A percentile compares a stretch with the other conserved stretches of the same genome.
Evolutionary conservation across 1,140 invertebrate genomes (phyloP).

Genomic region (Pogonomyrmex barbatus): DNA sequence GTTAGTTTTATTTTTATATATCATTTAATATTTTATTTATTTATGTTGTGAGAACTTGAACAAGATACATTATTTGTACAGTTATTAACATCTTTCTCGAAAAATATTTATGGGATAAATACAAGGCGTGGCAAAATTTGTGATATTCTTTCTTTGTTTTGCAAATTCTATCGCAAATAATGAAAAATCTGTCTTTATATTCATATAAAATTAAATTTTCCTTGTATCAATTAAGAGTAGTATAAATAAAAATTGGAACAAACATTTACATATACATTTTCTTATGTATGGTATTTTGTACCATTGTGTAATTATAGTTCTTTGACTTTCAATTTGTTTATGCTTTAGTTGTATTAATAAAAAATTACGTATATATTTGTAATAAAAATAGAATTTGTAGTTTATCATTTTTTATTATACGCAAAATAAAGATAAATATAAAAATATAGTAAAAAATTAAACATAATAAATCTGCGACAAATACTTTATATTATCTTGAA

Average conservation of each 20-base stretch:
- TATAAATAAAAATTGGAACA: constrained; percentile 10
- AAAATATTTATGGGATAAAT: constrained; percentile 56
- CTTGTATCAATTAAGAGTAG: constrained; percentile 21
- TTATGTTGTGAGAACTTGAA: constrained; percentile 28
- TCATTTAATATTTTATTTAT: constrained; percentile 41
- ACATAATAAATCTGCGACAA: constrained; percentile 19
- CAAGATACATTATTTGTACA: constrained; percentile 56
- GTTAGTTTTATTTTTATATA: constrained; percentile 41
- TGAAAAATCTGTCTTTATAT: constrained; percentile 40
- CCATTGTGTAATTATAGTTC: constrained; percentile 27
- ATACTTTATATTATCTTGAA: constrained; percentile 4
- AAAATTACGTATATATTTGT: constrained; percentile 41
- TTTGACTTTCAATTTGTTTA: constrained; percentile 34
- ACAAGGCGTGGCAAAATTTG: constrained; percentile 12
- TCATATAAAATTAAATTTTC: constrained; percentile 36
- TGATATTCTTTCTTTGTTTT: constrained; percentile 20
- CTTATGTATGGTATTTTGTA: constrained; percentile 21
- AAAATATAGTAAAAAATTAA: background rate
- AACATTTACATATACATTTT: constrained; percentile 20
- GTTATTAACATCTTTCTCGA: constrained; percentile 50
- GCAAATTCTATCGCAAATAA: constrained; percentile 53
- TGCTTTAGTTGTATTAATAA: constrained; percentile 32
- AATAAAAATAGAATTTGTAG: constrained; percentile 36
- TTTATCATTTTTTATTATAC: background rate
- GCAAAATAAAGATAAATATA: background rate